Evolutionary conservation across 2,888 invertebrate species (phyloP).

Genomic region (Chaetogeoica ovagalla): DNA sequence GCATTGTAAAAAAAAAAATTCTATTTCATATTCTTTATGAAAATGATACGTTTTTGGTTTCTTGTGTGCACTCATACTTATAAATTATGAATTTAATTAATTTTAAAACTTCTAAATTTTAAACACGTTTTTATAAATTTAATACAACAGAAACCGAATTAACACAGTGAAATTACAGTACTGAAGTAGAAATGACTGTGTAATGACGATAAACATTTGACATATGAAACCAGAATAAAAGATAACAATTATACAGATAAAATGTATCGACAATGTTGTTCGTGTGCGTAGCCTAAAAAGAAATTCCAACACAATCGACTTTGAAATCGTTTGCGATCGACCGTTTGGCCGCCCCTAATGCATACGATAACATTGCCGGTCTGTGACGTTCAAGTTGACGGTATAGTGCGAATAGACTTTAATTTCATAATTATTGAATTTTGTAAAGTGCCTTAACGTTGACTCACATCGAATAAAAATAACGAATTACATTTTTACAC

Average conservation of each 20-base stretch:
- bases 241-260: neutral
- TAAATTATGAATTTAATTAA: neutral
- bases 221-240: too few relatives aligned
- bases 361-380: too few relatives aligned
- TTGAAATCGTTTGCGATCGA: neutral
- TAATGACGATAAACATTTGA: slow-evolving; percentile 14
- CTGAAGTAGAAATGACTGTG: slow-evolving; percentile 2
- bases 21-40: slow-evolving; percentile 25
- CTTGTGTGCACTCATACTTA: too few relatives aligned
- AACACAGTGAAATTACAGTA: slow-evolving; percentile 4
- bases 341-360: too few relatives aligned
- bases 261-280: neutral
- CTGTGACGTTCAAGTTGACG: too few relatives aligned
- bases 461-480: too few relatives aligned
- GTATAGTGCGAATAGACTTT: too few relatives aligned
- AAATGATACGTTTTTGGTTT: slow-evolving; percentile 28
- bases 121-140: slow-evolving; percentile 8
- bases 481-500: too few relatives aligned
- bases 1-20: slow-evolving; percentile 27
- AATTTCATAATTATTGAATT: too few relatives aligned
- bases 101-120: slow-evolving; percentile 1
- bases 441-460: too few relatives aligned
- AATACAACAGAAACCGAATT: slow-evolving; percentile 2
- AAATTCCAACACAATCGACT: neutral
- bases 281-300: neutral